Conservation (phyloP, 2,113 vertebrate species). For the Proteles cristata region DNA sequence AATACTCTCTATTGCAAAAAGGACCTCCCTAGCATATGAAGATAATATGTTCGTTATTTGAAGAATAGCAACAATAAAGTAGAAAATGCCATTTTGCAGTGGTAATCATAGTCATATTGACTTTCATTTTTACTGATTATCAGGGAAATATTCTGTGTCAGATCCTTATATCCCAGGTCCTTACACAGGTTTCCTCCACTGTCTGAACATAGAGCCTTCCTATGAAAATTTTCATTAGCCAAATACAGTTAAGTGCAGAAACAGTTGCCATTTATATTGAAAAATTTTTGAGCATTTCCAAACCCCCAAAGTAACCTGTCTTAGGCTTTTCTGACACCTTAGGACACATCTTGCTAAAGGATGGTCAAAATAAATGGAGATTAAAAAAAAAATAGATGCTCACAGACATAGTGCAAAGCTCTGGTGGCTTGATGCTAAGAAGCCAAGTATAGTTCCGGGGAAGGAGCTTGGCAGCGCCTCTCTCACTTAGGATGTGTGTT, state of each 20-base stretch:
- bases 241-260: neutral
- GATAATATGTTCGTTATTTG: neutral
- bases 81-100: neutral
- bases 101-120: neutral
- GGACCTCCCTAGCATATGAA: neutral
- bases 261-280: neutral
- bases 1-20: neutral
- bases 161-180: neutral
- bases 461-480: neutral
- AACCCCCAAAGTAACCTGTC: neutral
- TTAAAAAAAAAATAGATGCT: neutral
- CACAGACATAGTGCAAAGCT: neutral
- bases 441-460: neutral
- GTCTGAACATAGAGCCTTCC: neutral
- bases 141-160: neutral
- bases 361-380: neutral
- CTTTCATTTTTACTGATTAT: neutral
- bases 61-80: neutral
- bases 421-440: neutral
- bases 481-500: neutral
- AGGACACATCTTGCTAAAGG: neutral
- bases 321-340: neutral
- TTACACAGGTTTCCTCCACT: neutral
- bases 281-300: neutral
- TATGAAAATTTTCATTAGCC: neutral